Evolutionary conservation across 1,140 invertebrate species (phyloP), one percentile per base, ranked within the genome.

Genomic region (Chrysoperla carnea): DNA sequence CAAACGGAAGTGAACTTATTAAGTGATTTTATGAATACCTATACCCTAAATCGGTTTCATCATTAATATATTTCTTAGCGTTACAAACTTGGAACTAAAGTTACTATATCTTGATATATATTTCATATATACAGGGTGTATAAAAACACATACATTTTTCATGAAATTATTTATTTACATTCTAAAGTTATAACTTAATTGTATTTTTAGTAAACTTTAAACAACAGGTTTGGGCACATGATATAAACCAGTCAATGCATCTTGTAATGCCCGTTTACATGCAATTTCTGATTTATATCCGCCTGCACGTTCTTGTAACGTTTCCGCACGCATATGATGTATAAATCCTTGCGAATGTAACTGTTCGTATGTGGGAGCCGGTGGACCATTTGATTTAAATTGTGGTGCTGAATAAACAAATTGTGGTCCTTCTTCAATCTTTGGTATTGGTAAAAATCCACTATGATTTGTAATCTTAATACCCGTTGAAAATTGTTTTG

Each of bases 231-330:
- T 56, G 39, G 64, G 69, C 11, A 63, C 63, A 48, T 80, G 75
- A 55, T 78, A 92, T 1, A 94, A 64, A 27, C 89, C 88, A 50
- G 80, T 73, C 54, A 95, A 71, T 1, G 91, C 84, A 60, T 96
- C 91, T 61, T 93, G 82, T 8, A 98, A 60, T 0, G 89, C 91
- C 52, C 92, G 64, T 40, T 84, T 64, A 61, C 91, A 95, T 4
- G 86, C 86, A 46, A 91, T 65, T 6, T 73, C 73, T 3, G 84
- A 70, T 28, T 75, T 71, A 59, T 84, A 97, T 4, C 94, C 94
- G 36, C 90, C 91, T 13, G 89, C 91, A 48, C 75, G 72, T 55
- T 95, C 90, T 29, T 72, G 59, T 17, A 71, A 62, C 14, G 67
- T 79, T 48, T 89, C 81, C 14, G 60, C 46, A 44, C 74, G 63